Evolutionary conservation across 2,113 vertebrate species (phyloP).

Genomic region (Rynchops niger): DNA sequence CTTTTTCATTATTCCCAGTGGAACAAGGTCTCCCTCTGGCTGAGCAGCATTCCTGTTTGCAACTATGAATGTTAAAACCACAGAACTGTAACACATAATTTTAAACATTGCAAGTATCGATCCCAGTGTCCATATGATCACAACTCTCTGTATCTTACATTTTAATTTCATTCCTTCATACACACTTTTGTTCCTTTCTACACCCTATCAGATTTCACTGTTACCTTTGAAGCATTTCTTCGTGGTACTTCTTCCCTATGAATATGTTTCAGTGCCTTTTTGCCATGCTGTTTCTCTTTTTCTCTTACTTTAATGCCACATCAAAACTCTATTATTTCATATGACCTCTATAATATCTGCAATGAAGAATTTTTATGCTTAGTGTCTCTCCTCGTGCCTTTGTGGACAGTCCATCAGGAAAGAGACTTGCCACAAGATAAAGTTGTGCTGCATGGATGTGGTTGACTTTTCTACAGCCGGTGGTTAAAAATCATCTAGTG

Average conservation of each 20-base stretch:
- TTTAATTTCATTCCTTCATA: background rate
- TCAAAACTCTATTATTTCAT: background rate
- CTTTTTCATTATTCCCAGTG: background rate
- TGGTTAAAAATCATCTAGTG: background rate
- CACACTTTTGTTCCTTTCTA: background rate
- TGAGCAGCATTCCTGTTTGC: background rate
- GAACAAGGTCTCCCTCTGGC: background rate
- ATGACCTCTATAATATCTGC: background rate
- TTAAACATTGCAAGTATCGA: background rate
- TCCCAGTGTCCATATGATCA: background rate
- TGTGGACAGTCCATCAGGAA: background rate
- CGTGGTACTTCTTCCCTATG: background rate
- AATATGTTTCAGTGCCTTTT: background rate
- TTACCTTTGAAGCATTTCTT: background rate
- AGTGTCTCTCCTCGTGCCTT: background rate
- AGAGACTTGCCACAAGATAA: background rate
- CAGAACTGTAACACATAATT: background rate
- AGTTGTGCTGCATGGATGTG: rapidly evolving
- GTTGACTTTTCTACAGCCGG: background rate
- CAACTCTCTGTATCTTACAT: background rate
- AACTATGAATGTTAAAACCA: background rate
- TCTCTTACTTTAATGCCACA: background rate
- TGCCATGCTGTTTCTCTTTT: background rate
- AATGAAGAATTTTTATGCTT: background rate
- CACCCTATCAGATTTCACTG: background rate